These are phyloP conservation scores for Aculops lycopersici DNA, from an alignment of 1,140 invertebrate genomes.

Conservation along the genomic window DNA sequence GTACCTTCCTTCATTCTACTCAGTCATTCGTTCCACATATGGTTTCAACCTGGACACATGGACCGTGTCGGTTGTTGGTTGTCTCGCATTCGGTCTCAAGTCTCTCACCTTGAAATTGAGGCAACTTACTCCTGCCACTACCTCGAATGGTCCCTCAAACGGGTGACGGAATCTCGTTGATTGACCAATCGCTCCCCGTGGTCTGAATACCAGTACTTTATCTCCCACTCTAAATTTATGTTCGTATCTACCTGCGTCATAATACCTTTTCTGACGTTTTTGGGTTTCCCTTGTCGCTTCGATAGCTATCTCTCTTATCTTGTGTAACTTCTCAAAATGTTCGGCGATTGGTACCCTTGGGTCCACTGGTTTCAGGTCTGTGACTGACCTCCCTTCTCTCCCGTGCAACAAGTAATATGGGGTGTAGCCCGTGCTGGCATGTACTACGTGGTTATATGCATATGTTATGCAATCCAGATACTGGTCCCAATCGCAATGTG, in stretches of 20 bases:
- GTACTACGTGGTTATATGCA: slow-evolving; percentile 6
- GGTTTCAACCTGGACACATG: too few species aligned
- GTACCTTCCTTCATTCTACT: too few species aligned
- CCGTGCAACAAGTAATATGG: slow-evolving; percentile 13
- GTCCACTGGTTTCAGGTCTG: background rate
- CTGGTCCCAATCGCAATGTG: slow-evolving; percentile 14
- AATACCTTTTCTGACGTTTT: background rate
- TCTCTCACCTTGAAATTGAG: background rate
- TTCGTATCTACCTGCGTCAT: background rate
- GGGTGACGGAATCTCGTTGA: slow-evolving; percentile 1
- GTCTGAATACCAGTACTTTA: background rate
- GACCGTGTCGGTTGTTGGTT: too few species aligned
- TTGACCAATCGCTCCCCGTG: background rate
- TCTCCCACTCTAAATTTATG: background rate
- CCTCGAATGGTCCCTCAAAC: background rate
- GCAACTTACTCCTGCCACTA: background rate
- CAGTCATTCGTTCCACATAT: too few species aligned
- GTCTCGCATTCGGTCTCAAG: background rate
- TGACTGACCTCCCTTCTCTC: slow-evolving; percentile 5
- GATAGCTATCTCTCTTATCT: background rate
- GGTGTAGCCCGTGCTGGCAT: slow-evolving; percentile 10
- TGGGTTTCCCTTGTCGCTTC: background rate
- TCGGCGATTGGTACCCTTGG: background rate
- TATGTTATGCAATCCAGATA: slow-evolving; percentile 9
- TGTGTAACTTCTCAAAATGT: background rate